Evolutionary conservation across 2,888 invertebrate genomes (phyloP).

Genomic region (Cephus sareptanus): DNA sequence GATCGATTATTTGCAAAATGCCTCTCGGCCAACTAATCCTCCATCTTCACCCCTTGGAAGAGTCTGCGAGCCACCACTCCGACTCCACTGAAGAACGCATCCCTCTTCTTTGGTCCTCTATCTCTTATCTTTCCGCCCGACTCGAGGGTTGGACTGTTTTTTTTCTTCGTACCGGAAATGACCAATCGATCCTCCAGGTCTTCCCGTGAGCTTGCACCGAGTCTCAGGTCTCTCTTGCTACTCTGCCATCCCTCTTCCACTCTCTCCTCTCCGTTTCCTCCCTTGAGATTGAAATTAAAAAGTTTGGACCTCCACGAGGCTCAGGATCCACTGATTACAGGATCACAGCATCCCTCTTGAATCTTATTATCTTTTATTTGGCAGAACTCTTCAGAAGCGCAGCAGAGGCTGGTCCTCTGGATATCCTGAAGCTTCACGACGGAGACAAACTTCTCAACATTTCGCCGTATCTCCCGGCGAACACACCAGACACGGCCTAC

Average conservation of each 20-base stretch:
- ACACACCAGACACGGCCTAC: conserved; percentile 70
- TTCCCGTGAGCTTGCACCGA: not conserved
- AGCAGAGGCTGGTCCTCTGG: conserved; percentile 75
- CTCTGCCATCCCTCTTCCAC: conserved; percentile 10
- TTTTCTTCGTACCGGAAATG: not conserved
- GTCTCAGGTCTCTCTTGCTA: not conserved
- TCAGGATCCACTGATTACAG: not conserved
- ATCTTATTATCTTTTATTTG: conserved; percentile 38
- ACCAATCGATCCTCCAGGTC: not conserved
- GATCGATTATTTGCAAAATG: not conserved
- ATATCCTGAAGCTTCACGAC: conserved; percentile 75
- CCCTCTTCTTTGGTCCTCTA: not conserved
- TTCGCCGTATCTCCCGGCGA: conserved; percentile 70
- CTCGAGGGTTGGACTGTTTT: not conserved
- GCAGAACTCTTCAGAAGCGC: conserved; percentile 76
- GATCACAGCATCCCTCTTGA: not conserved
- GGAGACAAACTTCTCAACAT: conserved; percentile 74
- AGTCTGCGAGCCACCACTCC: not conserved
- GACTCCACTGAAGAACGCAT: not conserved
- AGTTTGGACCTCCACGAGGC: not conserved
- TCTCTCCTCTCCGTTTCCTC: not conserved
- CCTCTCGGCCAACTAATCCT: not conserved
- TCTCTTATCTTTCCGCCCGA: not conserved
- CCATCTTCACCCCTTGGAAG: not conserved
- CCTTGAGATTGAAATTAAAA: not conserved